Conservation (phyloP, 1,140 invertebrate genomes). For the Tenebrio molitor region DNA sequence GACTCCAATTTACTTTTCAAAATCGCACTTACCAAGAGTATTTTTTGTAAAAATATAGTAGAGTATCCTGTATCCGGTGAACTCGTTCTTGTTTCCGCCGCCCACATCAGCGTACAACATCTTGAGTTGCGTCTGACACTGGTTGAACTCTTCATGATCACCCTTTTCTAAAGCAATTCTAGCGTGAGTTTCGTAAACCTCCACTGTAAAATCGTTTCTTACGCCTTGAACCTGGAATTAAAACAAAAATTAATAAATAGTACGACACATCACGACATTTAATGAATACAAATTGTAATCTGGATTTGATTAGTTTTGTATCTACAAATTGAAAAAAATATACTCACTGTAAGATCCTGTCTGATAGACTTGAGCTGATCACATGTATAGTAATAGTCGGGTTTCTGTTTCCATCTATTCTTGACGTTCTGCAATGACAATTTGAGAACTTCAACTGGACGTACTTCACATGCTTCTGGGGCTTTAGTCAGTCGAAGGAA, state of each 20-base stretch:
- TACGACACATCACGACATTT: too few relatives aligned
- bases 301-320: too few relatives aligned
- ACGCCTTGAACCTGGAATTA: conserved; percentile 90
- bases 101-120: conserved; percentile 88
- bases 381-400: conserved; percentile 96
- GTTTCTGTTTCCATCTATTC: conserved; percentile 87
- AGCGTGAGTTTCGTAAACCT: conserved; percentile 99
- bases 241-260: too few relatives aligned
- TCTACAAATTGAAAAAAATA: neutral
- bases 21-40: conserved; percentile 87
- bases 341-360: conserved; percentile 95
- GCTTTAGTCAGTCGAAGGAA: conserved; percentile 96
- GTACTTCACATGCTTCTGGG: conserved; percentile 90
- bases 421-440: conserved; percentile 92
- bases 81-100: conserved; percentile 86
- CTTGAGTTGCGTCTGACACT: conserved; percentile 97
- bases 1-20: too few relatives aligned
- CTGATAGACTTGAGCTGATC: conserved; percentile 99
- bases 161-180: conserved; percentile 96
- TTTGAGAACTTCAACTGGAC: conserved; percentile 88
- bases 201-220: conserved; percentile 92
- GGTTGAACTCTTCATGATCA: conserved; percentile 99
- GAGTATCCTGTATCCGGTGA: conserved; percentile 94
- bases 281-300: too few relatives aligned
- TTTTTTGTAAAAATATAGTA: conserved; percentile 99